These are phyloP conservation scores for Amblyraja radiata DNA, from an alignment of 2,797 vertebrate genomes.

Conservation along the genomic window DNA sequence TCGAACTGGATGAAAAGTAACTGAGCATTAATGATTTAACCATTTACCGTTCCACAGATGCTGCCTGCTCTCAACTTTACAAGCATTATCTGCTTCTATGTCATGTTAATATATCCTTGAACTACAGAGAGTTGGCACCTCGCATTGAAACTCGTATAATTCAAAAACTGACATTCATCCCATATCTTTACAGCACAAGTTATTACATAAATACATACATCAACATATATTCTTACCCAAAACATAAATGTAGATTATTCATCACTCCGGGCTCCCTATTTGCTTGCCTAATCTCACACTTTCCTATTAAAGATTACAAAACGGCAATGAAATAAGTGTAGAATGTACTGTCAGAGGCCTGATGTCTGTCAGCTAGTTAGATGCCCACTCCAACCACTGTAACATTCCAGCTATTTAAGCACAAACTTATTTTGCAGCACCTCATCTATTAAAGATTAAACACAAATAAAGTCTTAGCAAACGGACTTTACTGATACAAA, in stretches of 20 bases:
- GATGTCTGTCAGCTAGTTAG: neutral
- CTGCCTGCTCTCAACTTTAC: neutral
- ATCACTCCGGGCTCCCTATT: neutral
- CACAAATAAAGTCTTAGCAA: neutral
- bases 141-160: neutral
- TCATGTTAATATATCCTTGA: neutral
- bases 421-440: neutral
- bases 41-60: neutral
- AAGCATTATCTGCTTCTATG: neutral
- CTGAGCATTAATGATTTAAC: neutral
- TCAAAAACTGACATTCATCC: neutral
- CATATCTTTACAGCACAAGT: neutral
- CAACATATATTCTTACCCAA: conserved; percentile 14
- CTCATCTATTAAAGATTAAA: conserved; percentile 19
- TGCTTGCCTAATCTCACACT: neutral
- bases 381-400: neutral
- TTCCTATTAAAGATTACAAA: neutral
- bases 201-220: neutral
- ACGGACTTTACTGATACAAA: neutral
- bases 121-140: neutral
- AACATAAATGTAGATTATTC: neutral
- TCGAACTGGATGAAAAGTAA: neutral
- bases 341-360: neutral
- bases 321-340: neutral
- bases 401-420: neutral